Base-by-base conservation (phyloP, 2,797 vertebrate genomes). In the Tolypeutes matacus region DNA sequence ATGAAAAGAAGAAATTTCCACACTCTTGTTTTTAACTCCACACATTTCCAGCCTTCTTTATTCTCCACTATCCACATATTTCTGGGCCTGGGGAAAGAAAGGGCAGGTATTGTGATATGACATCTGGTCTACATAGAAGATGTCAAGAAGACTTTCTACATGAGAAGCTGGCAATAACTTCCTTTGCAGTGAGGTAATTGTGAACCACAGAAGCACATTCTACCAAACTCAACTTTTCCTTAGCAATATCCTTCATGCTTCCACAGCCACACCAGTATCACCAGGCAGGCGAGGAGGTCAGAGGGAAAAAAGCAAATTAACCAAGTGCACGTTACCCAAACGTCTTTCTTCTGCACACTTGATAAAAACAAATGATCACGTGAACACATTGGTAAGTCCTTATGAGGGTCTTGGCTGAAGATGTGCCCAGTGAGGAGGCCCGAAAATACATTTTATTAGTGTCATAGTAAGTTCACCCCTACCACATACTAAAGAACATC, bases 151-250 rank as follows among this genome's bases (percentile, higher is more conserved):
- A 10, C 39, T 12, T 25, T 56, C 29, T 58, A 29, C 2, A 12
- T 4, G 13, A 0, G 4, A 25, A 21, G 21, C 25, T 25, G 11
- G 4, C 12, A 51, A 14, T 49, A 25, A 39, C 7, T n/a, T 86
- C 67, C 31, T 14, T 5, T 3, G 29, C 39, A 3, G 0, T 18
- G 39, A 49, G 10, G 3, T 15, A 29, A 18, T 20, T 7, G 1
- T 17, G 18, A 89, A 21, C 29, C 80, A 34, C 14, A n/a, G 7
- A 82, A 3, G n/a, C 4, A 34, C 20, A 29, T 58, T 15, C 17
- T 18, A 29, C 60, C 14, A 58, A 27, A 39, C 5, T 72, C 10
- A n/a, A 17, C 27, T 29, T 84, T 67, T 51, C 17, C 10, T 93
- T 10, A 17, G 13, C 15, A 4, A n/a, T 10, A 20, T 25, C 42